These are phyloP conservation scores for Alentia gelatinosa DNA, from an alignment of 2,888 invertebrate genomes.

Conservation along the genomic window DNA sequence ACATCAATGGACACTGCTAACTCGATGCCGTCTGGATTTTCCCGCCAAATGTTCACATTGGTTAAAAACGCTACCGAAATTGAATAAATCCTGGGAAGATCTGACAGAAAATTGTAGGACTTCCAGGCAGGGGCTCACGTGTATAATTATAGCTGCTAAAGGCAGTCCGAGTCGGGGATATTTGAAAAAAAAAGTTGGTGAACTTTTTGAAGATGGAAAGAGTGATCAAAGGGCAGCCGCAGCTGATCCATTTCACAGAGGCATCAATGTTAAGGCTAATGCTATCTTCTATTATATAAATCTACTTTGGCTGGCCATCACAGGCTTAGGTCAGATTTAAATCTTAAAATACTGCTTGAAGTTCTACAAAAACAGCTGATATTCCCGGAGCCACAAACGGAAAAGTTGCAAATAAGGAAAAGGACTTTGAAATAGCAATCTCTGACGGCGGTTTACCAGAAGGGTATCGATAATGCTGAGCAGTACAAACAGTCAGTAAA, in stretches of 20 bases:
- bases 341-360: constrained; percentile 24
- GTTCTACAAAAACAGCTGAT: too few relatives aligned
- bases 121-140: not conserved
- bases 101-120: not conserved
- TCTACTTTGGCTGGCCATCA: constrained; percentile 10
- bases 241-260: constrained; percentile 42
- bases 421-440: too few relatives aligned
- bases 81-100: not conserved
- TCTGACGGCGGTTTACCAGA: too few relatives aligned
- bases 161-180: not conserved
- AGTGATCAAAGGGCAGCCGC: not conserved
- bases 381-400: too few relatives aligned
- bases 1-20: constrained; percentile 47
- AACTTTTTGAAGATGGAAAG: constrained; percentile 12
- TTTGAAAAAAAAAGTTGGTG: not conserved
- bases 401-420: too few relatives aligned
- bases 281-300: constrained; percentile 37
- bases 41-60: not conserved
- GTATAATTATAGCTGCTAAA: not conserved
- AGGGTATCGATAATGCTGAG: too few relatives aligned
- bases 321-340: not conserved
- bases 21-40: constrained; percentile 22
- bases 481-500: too few relatives aligned
- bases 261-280: constrained; percentile 45
- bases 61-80: not conserved